Conservation (phyloP, 2,113 vertebrate species). For the Muntiacus muntjak region DNA sequence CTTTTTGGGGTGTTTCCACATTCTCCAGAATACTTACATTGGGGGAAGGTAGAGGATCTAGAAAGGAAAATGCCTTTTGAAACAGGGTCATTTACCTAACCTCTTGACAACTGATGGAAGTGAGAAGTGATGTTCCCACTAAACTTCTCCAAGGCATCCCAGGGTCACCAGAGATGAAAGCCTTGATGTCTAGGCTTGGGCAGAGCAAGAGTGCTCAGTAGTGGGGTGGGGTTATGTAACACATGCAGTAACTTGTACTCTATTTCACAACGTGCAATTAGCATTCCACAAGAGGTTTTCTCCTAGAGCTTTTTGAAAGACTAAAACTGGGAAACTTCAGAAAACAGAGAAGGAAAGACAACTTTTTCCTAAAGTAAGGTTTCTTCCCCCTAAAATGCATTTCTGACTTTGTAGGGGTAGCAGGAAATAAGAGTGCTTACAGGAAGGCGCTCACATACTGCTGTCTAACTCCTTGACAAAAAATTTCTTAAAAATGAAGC, state of each 20-base stretch:
- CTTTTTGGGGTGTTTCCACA: background rate
- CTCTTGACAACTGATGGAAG: background rate
- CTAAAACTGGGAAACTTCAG: background rate
- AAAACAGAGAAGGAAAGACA: background rate
- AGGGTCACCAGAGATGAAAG: background rate
- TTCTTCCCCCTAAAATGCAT: background rate
- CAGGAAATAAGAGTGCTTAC: background rate
- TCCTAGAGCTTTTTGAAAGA: background rate
- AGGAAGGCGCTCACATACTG: background rate
- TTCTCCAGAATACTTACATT: background rate
- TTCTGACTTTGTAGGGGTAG: background rate
- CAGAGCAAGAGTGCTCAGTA: background rate
- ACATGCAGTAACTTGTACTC: background rate
- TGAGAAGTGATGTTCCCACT: background rate
- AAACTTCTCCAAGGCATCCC: background rate
- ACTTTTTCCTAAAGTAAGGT: background rate
- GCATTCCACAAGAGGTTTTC: background rate
- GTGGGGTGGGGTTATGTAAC: background rate
- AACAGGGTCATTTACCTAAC: background rate
- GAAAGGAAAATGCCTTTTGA: background rate
- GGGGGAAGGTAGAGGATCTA: background rate
- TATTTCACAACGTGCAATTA: background rate
- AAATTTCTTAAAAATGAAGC: slow-evolving; percentile 16
- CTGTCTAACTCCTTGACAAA: background rate
- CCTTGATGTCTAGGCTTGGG: background rate